These are phyloP conservation scores for Panagrolaimus sp. DNA, from an alignment of 1,140 invertebrate species.

Conservation along the genomic window DNA sequence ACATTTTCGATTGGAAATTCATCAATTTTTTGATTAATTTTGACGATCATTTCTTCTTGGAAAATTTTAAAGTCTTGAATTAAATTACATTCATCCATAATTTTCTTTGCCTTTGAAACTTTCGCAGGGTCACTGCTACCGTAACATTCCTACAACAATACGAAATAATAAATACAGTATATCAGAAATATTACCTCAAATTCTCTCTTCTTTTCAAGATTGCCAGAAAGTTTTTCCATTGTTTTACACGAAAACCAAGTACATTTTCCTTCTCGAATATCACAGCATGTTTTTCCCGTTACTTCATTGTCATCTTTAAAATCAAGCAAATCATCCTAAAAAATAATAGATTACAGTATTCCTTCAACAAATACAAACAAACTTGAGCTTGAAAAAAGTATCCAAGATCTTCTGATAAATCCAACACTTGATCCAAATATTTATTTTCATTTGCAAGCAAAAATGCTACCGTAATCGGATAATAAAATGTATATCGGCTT, in stretches of 20 bases:
- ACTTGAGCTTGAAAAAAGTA: conserved; percentile 80
- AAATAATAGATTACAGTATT: neutral
- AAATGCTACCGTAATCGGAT: conserved; percentile 80
- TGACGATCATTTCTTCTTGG: neutral
- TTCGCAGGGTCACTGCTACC: neutral
- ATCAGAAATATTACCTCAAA: neutral
- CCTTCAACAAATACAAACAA: no score
- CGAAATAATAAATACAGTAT: neutral
- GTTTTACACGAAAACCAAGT: conserved; percentile 86
- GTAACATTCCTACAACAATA: neutral
- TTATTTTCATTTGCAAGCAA: no score
- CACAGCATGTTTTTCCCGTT: conserved; percentile 80
- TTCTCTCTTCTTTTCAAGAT: neutral
- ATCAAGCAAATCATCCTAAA: conserved; percentile 83
- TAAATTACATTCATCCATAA: neutral
- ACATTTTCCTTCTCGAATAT: conserved; percentile 89
- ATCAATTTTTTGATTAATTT: neutral
- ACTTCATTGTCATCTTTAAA: conserved; percentile 77
- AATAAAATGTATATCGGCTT: conserved; percentile 83
- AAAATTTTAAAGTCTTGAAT: neutral
- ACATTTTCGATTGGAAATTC: neutral
- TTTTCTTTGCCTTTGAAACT: neutral
- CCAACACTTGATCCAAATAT: conserved; percentile 63
- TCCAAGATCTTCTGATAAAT: conserved; percentile 88
- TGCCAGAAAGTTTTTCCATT: conserved; percentile 64